These are phyloP conservation scores for Coelopa frigida DNA, from an alignment of 1,140 invertebrate species.

Conservation along the genomic window DNA sequence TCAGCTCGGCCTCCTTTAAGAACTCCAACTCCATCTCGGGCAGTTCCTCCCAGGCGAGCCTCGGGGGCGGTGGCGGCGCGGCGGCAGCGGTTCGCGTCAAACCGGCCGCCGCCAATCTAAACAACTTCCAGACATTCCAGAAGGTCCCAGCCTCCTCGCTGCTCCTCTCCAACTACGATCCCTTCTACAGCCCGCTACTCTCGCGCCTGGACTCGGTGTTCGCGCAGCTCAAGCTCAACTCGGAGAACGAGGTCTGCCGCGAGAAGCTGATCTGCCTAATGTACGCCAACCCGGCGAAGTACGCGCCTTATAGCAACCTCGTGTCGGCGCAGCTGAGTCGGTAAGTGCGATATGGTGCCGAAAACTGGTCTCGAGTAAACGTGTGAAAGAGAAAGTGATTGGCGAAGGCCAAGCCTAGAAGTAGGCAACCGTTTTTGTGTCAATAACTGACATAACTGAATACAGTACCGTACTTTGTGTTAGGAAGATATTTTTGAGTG, in stretches of 20 bases:
- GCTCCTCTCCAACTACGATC: constrained; percentile 75
- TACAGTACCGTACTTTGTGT: too few species aligned
- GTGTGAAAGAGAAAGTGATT: neutral
- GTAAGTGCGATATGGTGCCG: constrained; percentile 50
- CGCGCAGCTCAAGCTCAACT: constrained; percentile 58
- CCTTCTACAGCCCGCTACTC: constrained; percentile 75
- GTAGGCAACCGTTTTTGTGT: constrained; percentile 4
- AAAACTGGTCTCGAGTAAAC: neutral
- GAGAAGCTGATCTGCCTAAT: constrained; percentile 76
- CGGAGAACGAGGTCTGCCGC: constrained; percentile 59
- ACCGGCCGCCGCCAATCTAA: constrained; percentile 31
- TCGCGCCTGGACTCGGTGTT: constrained; percentile 76
- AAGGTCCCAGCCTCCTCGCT: constrained; percentile 75
- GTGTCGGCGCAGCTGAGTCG: constrained; percentile 77
- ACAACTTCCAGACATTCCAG: constrained; percentile 63
- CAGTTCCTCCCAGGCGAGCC: constrained; percentile 22
- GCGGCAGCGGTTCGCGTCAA: constrained; percentile 25
- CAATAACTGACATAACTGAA: too few species aligned
- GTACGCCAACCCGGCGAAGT: constrained; percentile 77
- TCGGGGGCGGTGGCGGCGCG: constrained; percentile 22
- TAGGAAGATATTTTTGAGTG: too few species aligned
- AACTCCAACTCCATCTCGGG: constrained; percentile 32
- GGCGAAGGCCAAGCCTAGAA: constrained; percentile 6
- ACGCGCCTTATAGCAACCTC: constrained; percentile 78
- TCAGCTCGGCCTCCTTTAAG: constrained; percentile 37